A percentile compares a stretch with the other conserved stretches of the same genome.
phyloP scores from a whole-genome alignment of 2,797 vertebrate genomes.

The Tapirus indicus region DNA sequence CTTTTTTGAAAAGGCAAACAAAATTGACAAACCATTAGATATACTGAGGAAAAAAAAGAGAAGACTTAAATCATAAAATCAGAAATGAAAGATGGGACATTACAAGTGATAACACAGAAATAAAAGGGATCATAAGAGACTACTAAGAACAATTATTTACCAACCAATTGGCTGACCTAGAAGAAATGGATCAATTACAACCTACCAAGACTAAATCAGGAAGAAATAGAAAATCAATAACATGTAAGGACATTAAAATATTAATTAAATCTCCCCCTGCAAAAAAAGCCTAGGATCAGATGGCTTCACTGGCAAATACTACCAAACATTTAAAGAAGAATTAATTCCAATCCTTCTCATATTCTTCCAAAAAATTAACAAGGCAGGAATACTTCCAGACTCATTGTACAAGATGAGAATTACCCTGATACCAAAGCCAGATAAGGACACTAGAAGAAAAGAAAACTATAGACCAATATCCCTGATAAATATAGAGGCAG shows the following conservation, averaged over 20 bases:
- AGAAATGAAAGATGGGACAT: background rate
- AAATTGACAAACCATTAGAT: background rate
- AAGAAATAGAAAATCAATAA: background rate
- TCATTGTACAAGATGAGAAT: background rate
- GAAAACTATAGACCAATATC: background rate
- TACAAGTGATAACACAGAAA: background rate
- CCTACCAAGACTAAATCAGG: background rate
- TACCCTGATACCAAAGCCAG: background rate
- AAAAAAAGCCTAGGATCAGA: background rate
- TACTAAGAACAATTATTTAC: background rate
- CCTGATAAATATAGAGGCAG: background rate
- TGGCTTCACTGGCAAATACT: background rate
- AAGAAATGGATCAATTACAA: background rate
- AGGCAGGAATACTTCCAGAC: background rate
- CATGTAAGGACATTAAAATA: background rate
- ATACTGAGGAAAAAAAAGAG: background rate
- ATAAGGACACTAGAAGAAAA: background rate
- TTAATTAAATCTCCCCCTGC: background rate
- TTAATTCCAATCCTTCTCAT: background rate
- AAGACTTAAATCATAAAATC: background rate
- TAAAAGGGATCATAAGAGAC: background rate
- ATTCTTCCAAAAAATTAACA: background rate
- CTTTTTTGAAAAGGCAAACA: background rate
- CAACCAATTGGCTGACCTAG: background rate
- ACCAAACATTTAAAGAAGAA: background rate